A percentile compares a stretch with the other conserved stretches of the same genome.
These are phyloP conservation scores for Zaprionus gabonicus DNA, from an alignment of 1,140 invertebrate genomes.

Conservation along the genomic window DNA sequence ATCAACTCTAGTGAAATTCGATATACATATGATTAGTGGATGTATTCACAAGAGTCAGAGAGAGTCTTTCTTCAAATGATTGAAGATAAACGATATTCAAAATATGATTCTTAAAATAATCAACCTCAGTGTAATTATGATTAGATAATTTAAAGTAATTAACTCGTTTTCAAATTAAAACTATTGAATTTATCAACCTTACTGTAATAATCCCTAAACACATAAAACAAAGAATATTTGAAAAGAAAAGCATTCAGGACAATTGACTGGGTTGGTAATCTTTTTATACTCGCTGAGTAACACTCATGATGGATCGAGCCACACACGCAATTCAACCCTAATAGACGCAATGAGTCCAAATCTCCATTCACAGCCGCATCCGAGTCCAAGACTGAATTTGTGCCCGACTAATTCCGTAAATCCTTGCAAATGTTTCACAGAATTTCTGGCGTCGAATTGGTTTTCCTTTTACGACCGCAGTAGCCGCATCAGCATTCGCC, in stretches of 20 bases:
- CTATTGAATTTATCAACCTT: too few species aligned
- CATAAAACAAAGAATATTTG: too few species aligned
- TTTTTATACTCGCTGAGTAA: constrained; percentile 21
- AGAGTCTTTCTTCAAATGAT: too few species aligned
- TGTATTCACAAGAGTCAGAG: too few species aligned
- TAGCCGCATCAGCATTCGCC: constrained; percentile 1
- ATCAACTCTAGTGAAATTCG: too few species aligned
- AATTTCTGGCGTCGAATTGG: constrained; percentile 69
- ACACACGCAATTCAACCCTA: constrained; percentile 36
- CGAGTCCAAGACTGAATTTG: constrained; percentile 25
- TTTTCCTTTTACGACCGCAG: constrained; percentile 64
- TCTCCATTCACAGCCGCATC: not conserved
- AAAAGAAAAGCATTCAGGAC: not conserved
- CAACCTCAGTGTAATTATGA: too few species aligned
- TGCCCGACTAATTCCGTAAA: constrained; percentile 68
- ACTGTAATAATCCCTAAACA: not conserved
- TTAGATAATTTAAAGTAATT: too few species aligned
- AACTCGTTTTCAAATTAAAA: too few species aligned
- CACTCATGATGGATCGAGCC: constrained; percentile 34
- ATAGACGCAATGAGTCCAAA: constrained; percentile 35
- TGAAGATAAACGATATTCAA: too few species aligned
- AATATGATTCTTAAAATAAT: too few species aligned
- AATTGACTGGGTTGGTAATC: constrained; percentile 20
- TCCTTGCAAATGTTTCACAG: constrained; percentile 74
- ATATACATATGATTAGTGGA: too few species aligned